Conservation (phyloP, 2,888 invertebrate species). For the Chaetogeoica ovagalla region DNA sequence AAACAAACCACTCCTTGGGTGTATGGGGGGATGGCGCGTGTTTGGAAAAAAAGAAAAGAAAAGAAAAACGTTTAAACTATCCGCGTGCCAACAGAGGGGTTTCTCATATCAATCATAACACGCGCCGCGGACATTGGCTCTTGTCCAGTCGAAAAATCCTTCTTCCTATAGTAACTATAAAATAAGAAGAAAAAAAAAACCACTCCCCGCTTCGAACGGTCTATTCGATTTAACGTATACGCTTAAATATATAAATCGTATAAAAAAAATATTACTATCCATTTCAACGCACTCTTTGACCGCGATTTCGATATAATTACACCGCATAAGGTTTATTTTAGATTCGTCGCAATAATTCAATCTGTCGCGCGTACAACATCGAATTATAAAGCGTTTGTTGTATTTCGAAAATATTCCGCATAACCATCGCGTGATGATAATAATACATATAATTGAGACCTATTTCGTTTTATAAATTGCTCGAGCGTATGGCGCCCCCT, state of each 20-base stretch:
- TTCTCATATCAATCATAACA: slow-evolving; percentile 49
- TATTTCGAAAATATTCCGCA: too few relatives aligned
- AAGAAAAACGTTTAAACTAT: slow-evolving; percentile 25
- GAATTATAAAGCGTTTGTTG: too few relatives aligned
- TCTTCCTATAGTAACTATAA: background rate
- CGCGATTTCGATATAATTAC: too few relatives aligned
- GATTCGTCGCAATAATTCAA: background rate
- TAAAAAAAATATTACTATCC: background rate
- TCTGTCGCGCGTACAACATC: too few relatives aligned
- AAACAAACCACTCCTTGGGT: slow-evolving; percentile 32
- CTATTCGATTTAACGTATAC: background rate
- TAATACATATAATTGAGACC: too few relatives aligned
- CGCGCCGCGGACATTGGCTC: slow-evolving; percentile 47
- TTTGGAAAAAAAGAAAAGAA: background rate
- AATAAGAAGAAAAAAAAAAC: background rate
- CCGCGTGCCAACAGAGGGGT: slow-evolving; percentile 45
- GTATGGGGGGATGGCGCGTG: slow-evolving; percentile 15
- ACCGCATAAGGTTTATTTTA: background rate
- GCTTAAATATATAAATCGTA: background rate
- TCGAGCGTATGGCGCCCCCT: too few relatives aligned
- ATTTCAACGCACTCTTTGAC: background rate
- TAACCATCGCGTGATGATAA: too few relatives aligned
- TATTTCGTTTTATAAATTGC: too few relatives aligned
- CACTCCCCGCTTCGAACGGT: slow-evolving; percentile 6
- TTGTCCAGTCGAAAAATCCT: slow-evolving; percentile 36